Conservation (phyloP, 2,888 invertebrate genomes). For the Galerucella pusilla region DNA sequence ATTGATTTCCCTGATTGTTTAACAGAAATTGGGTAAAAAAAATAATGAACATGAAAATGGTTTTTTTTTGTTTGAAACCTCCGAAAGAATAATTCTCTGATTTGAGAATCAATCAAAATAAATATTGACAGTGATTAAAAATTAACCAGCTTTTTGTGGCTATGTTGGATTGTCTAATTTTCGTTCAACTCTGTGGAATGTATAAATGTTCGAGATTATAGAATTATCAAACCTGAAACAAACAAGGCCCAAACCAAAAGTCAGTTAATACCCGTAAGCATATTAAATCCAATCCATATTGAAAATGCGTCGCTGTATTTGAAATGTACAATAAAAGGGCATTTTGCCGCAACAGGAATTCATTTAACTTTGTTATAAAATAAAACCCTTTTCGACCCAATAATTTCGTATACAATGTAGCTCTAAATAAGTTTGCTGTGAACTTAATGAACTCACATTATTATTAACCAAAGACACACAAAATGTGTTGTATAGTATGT, state of each 20-base stretch:
- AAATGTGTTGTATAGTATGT: too few species aligned
- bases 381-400: not conserved
- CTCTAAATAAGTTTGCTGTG: not conserved
- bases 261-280: not conserved
- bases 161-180: not conserved
- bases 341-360: constrained; percentile 4
- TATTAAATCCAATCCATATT: not conserved
- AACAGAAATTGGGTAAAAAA: too few species aligned
- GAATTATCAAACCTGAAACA: not conserved
- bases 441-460: not conserved
- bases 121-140: too few species aligned
- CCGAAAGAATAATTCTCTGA: too few species aligned
- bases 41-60: too few species aligned
- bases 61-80: too few species aligned
- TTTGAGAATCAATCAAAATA: too few species aligned
- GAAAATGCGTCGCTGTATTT: constrained; percentile 4
- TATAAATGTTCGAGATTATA: not conserved
- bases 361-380: not conserved
- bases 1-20: too few species aligned
- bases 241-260: not conserved
- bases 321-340: not conserved
- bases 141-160: not conserved
- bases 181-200: not conserved
- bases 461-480: too few species aligned
- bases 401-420: not conserved